Evolutionary conservation across 53 echinoderm and acorn worm species (phyloP), one percentile per base, ranked within the genome.

Genomic region (Mesocentrotus franciscanus): DNA sequence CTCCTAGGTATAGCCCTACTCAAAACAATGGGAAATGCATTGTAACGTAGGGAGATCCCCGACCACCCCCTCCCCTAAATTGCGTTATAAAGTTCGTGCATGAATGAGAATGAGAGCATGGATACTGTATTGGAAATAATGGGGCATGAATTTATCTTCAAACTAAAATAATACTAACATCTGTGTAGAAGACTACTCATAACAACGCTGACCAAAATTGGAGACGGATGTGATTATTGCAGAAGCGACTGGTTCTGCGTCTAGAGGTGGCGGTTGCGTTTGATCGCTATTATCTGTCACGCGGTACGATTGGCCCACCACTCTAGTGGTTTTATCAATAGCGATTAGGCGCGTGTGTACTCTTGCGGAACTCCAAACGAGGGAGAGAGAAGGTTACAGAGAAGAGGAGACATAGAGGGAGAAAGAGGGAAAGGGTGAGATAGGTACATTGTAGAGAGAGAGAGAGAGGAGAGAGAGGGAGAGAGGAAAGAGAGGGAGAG

Each of bases 341-440:
- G 96, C 97, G 98, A 98, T 98, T 98, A 98, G 98, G 97, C 98
- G 97, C 96, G 97, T 97, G 97, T 97, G 97, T 97, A 97, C 97
- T 97, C 97, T 97, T 95, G 97, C 97, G 97, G 96, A 97, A 96
- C 97, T 97, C 57, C 33, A 29, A 94, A 24, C 81, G 56, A 74
- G 93, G 58, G 30, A 75, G 93, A 75, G 74, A 58, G 93, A 56
- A 56, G 57, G 76, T n/a, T 26, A 61, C 60, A 36, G 64, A 90
- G 90, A 59, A 60, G 34, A n/a, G 27, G 89, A 58, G 89, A 83
- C 1, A n/a, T 0, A 18, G 89, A 89, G 57, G 17, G 89, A 56
- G 56, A 89, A 57, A 89, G 10, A 56, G 29, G 20, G 71, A 71
- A 9, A 35, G n/a, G 92, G 22, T 1, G 22, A 34, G 71, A 29